Percentiles rank a stretch among this genome's conserved stretches.
Conservation (phyloP, 2,888 invertebrate species). For the Amorpha juglandis region DNA sequence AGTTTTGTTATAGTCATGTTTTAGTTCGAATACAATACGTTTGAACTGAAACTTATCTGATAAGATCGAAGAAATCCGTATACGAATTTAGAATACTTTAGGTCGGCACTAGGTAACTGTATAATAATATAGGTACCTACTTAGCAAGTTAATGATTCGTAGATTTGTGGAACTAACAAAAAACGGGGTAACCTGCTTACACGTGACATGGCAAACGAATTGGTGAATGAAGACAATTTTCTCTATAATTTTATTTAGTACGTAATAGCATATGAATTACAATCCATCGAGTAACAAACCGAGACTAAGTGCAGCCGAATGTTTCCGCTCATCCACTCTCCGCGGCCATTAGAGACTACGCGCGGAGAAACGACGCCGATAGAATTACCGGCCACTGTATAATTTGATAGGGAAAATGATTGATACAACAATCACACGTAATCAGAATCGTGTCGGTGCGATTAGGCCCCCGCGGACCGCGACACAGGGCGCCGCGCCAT, state of each 20-base stretch:
- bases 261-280: conserved; percentile 77
- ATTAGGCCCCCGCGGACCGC: conserved; percentile 67
- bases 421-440: conserved; percentile 82
- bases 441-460: conserved; percentile 80
- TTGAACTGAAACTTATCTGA: conserved; percentile 8
- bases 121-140: too few species aligned
- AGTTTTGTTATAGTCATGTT: conserved; percentile 32
- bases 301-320: conserved; percentile 79
- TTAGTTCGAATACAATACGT: conserved; percentile 23
- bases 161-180: neutral
- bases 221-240: conserved; percentile 56
- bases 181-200: conserved; percentile 19
- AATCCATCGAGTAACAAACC: conserved; percentile 77
- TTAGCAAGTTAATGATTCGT: neutral
- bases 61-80: neutral
- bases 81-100: neutral
- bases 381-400: conserved; percentile 81
- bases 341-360: conserved; percentile 57
- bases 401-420: conserved; percentile 83
- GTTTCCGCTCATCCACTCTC: conserved; percentile 66
- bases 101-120: too few species aligned
- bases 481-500: conserved; percentile 59
- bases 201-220: conserved; percentile 23
- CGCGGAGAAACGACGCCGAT: conserved; percentile 64
- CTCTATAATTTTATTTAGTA: conserved; percentile 64